These are phyloP conservation scores for Papilio gigon DNA, from an alignment of 2,888 invertebrate species.

Conservation along the genomic window DNA sequence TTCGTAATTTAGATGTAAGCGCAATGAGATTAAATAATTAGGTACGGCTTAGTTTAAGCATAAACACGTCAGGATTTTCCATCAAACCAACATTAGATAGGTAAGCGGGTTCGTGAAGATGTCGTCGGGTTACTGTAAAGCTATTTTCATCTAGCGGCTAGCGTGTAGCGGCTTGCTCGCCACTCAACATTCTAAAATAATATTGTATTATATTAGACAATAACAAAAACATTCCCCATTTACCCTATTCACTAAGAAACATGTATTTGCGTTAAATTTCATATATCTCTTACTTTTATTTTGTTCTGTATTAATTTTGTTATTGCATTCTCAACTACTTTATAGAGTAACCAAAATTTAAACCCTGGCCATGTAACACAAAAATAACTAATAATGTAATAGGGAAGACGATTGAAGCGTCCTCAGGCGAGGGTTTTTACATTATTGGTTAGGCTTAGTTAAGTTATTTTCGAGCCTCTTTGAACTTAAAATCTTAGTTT, in stretches of 20 bases:
- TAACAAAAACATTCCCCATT: constrained; percentile 14
- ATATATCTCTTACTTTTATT: not conserved
- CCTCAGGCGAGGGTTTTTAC: no score
- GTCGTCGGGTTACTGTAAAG: constrained; percentile 38
- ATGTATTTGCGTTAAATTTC: not conserved
- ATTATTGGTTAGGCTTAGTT: no score
- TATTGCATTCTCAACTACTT: constrained; percentile 3
- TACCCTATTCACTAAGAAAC: not conserved
- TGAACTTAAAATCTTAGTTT: constrained; percentile 16
- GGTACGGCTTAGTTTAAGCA: constrained; percentile 39
- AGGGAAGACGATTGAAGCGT: no score
- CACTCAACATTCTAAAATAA: constrained; percentile 34
- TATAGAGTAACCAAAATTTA: no score
- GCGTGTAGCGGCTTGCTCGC: constrained; percentile 43
- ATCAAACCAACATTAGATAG: constrained; percentile 37
- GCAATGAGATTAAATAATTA: constrained; percentile 33
- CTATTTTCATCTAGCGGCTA: constrained; percentile 42
- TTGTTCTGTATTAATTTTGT: no score
- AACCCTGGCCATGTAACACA: no score
- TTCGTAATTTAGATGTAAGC: constrained; percentile 39
- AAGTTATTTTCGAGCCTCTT: constrained; percentile 19
- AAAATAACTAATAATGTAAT: no score
- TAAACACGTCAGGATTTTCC: constrained; percentile 33
- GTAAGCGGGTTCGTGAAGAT: constrained; percentile 35
- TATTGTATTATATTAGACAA: constrained; percentile 26